Conservation (phyloP, 2,113 vertebrate species). For the Leucoraja erinaceus region DNA sequence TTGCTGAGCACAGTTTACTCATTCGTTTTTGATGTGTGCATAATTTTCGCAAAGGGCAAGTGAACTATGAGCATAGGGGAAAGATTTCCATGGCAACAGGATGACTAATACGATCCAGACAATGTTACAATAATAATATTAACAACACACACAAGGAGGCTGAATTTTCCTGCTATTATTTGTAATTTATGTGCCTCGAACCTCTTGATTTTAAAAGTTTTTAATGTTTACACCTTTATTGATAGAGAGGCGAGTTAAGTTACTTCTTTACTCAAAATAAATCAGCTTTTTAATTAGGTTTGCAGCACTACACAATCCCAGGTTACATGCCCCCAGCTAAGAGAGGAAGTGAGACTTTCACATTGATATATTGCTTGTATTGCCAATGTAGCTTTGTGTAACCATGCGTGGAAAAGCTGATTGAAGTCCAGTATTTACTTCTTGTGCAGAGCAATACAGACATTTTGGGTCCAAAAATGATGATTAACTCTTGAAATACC, state of each 20-base stretch:
- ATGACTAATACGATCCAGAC: constrained; percentile 1
- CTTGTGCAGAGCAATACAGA: background rate
- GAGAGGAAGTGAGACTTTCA: constrained; percentile 15
- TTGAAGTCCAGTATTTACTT: constrained; percentile 9
- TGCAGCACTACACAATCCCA: background rate
- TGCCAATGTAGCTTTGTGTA: background rate
- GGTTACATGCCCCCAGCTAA: constrained; percentile 7
- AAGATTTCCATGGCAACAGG: constrained; percentile 30
- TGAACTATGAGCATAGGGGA: constrained; percentile 28
- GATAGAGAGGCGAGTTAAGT: background rate
- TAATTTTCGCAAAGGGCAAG: constrained; percentile 34
- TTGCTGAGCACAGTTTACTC: constrained; percentile 35
- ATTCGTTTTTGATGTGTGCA: constrained; percentile 19
- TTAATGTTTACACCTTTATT: background rate
- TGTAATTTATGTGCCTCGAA: background rate
- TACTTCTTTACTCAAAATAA: background rate
- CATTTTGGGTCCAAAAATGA: background rate
- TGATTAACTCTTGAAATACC: background rate
- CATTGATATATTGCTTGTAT: background rate
- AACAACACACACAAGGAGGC: background rate
- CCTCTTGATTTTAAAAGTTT: background rate
- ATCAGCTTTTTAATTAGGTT: background rate
- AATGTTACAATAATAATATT: constrained; percentile 21
- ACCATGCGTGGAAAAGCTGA: background rate
- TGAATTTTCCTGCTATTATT: background rate